phyloP scores from a whole-genome alignment of 2,888 invertebrate species.

The Polymixis lichenea region DNA sequence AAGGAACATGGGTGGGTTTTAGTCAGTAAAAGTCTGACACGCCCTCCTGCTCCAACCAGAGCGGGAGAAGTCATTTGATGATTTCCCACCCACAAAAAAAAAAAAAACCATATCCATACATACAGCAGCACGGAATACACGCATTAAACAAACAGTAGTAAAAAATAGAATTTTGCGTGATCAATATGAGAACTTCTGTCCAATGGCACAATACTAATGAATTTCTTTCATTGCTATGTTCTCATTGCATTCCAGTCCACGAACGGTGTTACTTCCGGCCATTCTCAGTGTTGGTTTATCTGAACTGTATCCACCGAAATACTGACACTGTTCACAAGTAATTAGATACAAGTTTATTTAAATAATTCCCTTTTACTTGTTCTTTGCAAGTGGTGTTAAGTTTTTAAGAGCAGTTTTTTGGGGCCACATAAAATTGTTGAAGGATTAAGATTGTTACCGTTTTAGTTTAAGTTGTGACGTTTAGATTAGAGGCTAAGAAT shows the following conservation, averaged over 20 bases:
- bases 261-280: conserved; percentile 69
- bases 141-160: not conserved
- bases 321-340: conserved; percentile 69
- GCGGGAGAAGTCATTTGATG: too few relatives aligned
- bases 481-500: conserved; percentile 2
- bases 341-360: conserved; percentile 53
- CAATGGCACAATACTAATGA: conserved; percentile 76
- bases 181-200: conserved; percentile 59
- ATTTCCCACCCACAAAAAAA: too few relatives aligned
- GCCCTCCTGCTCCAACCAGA: too few relatives aligned
- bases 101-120: too few relatives aligned
- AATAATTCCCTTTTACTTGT: conserved; percentile 55
- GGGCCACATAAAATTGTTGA: conserved; percentile 26
- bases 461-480: not conserved
- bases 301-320: conserved; percentile 53
- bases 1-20: too few relatives aligned
- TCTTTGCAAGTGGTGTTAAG: conserved; percentile 25
- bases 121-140: not conserved
- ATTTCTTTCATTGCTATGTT: conserved; percentile 74
- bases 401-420: conserved; percentile 31
- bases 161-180: conserved; percentile 30
- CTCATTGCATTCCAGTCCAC: conserved; percentile 77
- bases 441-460: conserved; percentile 32
- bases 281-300: conserved; percentile 62
- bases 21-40: too few relatives aligned